Evolutionary conservation across 2,797 vertebrate genomes (phyloP).

Genomic region (Discoglossus pictus): DNA sequence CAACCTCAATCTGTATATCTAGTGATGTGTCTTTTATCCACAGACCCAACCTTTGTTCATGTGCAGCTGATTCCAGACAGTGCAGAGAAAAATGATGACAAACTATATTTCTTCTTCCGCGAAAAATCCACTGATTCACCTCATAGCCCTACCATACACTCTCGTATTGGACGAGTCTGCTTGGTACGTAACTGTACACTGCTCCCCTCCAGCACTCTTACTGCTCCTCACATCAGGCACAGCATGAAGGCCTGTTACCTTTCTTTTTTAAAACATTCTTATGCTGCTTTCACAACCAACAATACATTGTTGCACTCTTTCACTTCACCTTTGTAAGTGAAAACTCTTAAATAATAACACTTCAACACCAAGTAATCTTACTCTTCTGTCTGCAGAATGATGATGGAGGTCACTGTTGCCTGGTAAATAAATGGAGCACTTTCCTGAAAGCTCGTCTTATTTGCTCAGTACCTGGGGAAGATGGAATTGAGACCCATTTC

Average conservation of each 20-base stretch:
- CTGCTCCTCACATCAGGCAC: not conserved
- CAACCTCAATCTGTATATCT: too few relatives aligned
- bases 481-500: slow-evolving; percentile 95
- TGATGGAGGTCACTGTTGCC: slow-evolving; percentile 94
- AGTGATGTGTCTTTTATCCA: not conserved
- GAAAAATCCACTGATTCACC: slow-evolving; percentile 91
- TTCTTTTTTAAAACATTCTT: too few relatives aligned
- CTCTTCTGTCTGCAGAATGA: slow-evolving; percentile 79
- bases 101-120: slow-evolving; percentile 97
- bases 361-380: too few relatives aligned
- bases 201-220: rapidly evolving
- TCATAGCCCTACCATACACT: slow-evolving; percentile 89
- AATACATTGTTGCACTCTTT: too few relatives aligned
- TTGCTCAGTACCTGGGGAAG: slow-evolving; percentile 90
- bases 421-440: slow-evolving; percentile 99
- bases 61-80: slow-evolving; percentile 97
- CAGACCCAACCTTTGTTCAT: slow-evolving; percentile 92
- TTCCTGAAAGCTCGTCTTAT: slow-evolving; percentile 96
- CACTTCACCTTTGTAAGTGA: too few relatives aligned
- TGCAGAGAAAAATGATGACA: slow-evolving; percentile 92
- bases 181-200: slow-evolving; percentile 73
- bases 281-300: not conserved
- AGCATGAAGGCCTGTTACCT: too few relatives aligned
- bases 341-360: too few relatives aligned
- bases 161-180: slow-evolving; percentile 95